Base-by-base conservation (phyloP, 2,113 vertebrate genomes). In the Sula dactylatra region DNA sequence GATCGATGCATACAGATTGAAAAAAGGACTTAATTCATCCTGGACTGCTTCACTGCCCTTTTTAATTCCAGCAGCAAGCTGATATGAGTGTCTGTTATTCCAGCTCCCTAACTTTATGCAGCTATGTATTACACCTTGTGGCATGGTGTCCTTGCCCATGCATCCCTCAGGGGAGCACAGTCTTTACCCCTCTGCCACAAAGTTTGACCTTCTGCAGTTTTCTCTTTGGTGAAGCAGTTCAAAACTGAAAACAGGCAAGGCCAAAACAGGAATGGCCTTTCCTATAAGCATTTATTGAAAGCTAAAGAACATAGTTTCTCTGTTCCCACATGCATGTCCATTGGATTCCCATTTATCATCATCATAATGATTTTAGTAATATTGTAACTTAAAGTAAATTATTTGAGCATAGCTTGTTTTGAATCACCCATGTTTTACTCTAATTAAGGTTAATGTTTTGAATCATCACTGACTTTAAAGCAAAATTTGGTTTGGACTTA, bases 51-150 rank as follows among this genome's bases (percentile, higher is more conserved):
- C 62, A 3, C 12, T 25, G 3, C 3, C 29, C 34, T 6, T 42
- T 34, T 12, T 11, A 10, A 9, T n/a, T 29, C 20, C 70, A 59
- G 36, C 70, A 47, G 42, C 32, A 9, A 31, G 71, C 1, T 31
- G 67, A 2, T 9, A 5, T 3, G 42, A n/a, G n/a, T 19, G 29
- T 44, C 26, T n/a, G 2, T 16, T 27, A 3, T 18, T 31, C 21
- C 65, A 10, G 17, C 5, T 21, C 40, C 26, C 45, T 20, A 10
- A 4, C 25, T 10, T 11, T 7, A 5, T 8, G 8, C 26, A 49
- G 38, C 38, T 5, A 2, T 9, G 21, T 4, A 7, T 32, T 7
- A 29, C 1, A 2, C 49, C 40, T 11, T 4, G 0, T 8, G 54
- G 31, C 4, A 3, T 1, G 1, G 34, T 8, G n/a, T 8, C 42